A percentile compares a stretch with the other conserved stretches of the same genome.
These are phyloP conservation scores for Myotis davidii DNA, from an alignment of 2,113 vertebrate species.

Conservation along the genomic window DNA sequence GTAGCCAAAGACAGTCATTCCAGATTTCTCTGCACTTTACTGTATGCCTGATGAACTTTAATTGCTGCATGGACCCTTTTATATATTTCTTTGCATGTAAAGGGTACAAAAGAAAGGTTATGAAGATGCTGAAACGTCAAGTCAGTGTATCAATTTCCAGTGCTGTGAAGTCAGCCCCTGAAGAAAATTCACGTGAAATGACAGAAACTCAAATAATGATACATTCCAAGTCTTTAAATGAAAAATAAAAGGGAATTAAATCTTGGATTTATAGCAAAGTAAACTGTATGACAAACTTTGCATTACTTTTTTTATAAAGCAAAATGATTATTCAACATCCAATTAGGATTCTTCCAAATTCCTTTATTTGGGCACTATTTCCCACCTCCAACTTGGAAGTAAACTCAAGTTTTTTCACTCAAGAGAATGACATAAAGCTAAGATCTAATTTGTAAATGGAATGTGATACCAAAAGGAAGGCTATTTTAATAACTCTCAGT, in stretches of 20 bases:
- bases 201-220: conserved; percentile 83
- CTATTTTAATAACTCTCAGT: background rate
- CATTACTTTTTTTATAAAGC: background rate
- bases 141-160: conserved; percentile 95
- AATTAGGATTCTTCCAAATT: background rate
- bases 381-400: background rate
- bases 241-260: conserved; percentile 70
- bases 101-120: conserved; percentile 96
- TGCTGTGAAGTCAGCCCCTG: conserved; percentile 89
- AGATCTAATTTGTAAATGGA: conserved; percentile 44
- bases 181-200: conserved; percentile 90
- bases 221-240: conserved; percentile 83
- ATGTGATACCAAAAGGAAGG: background rate
- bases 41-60: conserved; percentile 96
- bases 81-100: conserved; percentile 99
- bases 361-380: background rate
- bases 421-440: conserved; percentile 3
- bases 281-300: background rate
- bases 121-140: conserved; percentile 92
- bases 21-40: conserved; percentile 95
- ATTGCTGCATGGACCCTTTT: conserved; percentile 96
- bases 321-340: background rate
- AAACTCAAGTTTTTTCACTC: background rate
- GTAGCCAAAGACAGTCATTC: conserved; percentile 88
- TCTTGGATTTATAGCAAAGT: background rate